A percentile compares a stretch with the other conserved stretches of the same genome.
phyloP scores from a whole-genome alignment of 1,140 invertebrate genomes.

The Heliconius melpomene region DNA sequence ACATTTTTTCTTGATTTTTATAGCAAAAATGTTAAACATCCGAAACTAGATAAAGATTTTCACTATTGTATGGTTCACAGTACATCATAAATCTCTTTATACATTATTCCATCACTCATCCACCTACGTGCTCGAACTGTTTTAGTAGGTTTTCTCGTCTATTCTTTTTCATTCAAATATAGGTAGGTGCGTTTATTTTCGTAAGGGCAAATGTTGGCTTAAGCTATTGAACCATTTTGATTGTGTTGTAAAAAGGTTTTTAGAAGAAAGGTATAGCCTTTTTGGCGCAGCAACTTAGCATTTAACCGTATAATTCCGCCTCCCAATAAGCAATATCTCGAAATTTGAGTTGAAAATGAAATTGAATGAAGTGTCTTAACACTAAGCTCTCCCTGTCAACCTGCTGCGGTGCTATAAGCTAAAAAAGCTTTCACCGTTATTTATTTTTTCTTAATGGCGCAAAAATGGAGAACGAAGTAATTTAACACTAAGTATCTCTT shows the following conservation, averaged over 20 bases:
- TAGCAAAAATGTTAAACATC: neutral
- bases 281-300: too few species aligned
- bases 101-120: slow-evolving; percentile 12
- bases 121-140: neutral
- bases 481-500: too few species aligned
- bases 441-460: too few species aligned
- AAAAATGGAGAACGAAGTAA: too few species aligned
- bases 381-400: too few species aligned
- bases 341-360: too few species aligned
- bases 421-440: too few species aligned
- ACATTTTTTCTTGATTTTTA: too few species aligned
- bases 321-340: too few species aligned
- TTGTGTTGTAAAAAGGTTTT: neutral
- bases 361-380: too few species aligned
- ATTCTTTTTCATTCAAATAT: slow-evolving; percentile 9
- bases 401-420: too few species aligned
- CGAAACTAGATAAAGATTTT: neutral
- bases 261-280: too few species aligned
- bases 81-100: slow-evolving; percentile 5
- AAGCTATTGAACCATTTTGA: slow-evolving; percentile 1
- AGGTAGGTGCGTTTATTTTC: neutral
- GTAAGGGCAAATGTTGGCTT: neutral
- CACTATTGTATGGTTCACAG: slow-evolving; percentile 3
- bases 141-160: neutral
- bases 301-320: neutral